Conservation (phyloP, 2,888 invertebrate species). For the Tenthredo livida region DNA sequence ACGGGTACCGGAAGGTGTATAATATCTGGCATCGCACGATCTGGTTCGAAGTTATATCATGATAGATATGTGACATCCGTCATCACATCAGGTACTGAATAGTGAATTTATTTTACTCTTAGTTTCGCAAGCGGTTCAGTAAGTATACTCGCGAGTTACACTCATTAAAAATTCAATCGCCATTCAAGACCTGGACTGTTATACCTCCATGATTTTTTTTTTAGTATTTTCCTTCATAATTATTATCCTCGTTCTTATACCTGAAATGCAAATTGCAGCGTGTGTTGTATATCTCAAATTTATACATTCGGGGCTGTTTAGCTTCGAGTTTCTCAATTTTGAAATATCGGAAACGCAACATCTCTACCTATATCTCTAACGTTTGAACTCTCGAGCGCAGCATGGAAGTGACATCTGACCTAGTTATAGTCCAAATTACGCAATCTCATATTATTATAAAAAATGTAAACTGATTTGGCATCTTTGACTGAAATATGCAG, state of each 20-base stretch:
- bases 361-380: background rate
- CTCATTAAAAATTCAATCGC: background rate
- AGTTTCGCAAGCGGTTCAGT: background rate
- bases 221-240: background rate
- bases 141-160: background rate
- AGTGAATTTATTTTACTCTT: background rate
- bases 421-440: background rate
- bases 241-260: background rate
- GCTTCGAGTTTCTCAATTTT: background rate
- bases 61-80: conserved; percentile 62
- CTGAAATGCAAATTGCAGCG: no score
- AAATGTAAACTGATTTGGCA: background rate
- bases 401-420: conserved; percentile 27
- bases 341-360: background rate
- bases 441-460: background rate
- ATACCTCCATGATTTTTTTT: background rate
- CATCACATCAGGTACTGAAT: conserved; percentile 60
- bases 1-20: conserved; percentile 31
- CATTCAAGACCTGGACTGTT: background rate
- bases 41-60: background rate
- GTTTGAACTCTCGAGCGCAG: background rate
- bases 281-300: background rate
- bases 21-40: conserved; percentile 1
- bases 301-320: background rate
- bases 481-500: background rate